phyloP scores from a whole-genome alignment of 2,113 vertebrate species.

The Corythaixoides concolor region DNA sequence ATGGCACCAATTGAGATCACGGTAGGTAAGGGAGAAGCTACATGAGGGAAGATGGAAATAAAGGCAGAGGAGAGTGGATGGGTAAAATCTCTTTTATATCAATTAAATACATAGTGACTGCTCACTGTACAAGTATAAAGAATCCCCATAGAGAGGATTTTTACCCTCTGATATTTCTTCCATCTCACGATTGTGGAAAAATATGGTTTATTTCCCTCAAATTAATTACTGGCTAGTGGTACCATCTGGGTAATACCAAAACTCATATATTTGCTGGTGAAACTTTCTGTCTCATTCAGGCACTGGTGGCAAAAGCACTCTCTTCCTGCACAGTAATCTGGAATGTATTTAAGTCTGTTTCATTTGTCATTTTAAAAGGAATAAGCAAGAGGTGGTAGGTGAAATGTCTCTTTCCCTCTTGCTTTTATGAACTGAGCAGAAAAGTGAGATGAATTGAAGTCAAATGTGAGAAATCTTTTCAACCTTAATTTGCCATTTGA shows the following conservation, averaged over 20 bases:
- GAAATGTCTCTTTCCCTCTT: background rate
- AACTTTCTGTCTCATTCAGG: background rate
- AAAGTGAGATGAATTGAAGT: background rate
- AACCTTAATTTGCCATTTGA: conserved; percentile 13
- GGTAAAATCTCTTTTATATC: background rate
- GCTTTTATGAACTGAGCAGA: background rate
- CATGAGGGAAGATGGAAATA: background rate
- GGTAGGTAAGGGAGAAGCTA: background rate
- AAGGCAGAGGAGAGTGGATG: background rate
- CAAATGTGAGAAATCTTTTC: conserved; percentile 15
- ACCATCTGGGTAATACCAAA: background rate
- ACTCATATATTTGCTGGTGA: background rate
- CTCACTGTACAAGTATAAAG: background rate
- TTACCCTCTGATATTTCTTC: background rate
- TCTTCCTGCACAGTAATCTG: background rate
- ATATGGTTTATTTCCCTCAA: background rate
- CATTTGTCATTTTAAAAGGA: background rate
- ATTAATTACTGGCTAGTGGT: background rate
- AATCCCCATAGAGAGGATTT: background rate
- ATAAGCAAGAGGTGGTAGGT: background rate
- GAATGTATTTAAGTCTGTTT: background rate
- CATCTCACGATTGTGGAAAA: background rate
- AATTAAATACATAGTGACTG: background rate
- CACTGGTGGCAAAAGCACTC: background rate
- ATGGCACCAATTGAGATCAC: background rate